phyloP scores from a whole-genome alignment of 2,797 vertebrate species.

The Enteromius mattozi region DNA sequence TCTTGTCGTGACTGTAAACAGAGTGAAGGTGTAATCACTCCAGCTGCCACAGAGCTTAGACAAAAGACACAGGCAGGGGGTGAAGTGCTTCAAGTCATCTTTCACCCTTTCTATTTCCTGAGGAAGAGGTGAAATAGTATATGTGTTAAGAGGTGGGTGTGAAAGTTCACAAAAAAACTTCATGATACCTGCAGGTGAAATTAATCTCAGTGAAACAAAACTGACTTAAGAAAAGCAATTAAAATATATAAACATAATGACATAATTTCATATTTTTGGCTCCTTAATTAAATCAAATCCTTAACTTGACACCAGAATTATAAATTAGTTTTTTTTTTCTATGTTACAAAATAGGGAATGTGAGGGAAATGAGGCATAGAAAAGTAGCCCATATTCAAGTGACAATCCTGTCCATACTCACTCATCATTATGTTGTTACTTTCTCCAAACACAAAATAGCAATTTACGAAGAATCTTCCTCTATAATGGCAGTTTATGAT shows the following conservation, averaged over 20 bases:
- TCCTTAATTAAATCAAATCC: background rate
- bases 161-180: slow-evolving; percentile 44
- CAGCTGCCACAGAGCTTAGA: slow-evolving; percentile 41
- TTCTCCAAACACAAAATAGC: background rate
- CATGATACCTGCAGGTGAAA: slow-evolving; percentile 23
- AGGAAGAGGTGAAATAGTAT: slow-evolving; percentile 34
- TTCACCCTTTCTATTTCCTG: slow-evolving; percentile 35
- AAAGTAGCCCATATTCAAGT: background rate
- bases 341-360: background rate
- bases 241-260: background rate
- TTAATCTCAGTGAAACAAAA: slow-evolving; percentile 18
- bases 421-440: background rate
- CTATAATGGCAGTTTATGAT: background rate
- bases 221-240: slow-evolving; percentile 12
- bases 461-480: background rate
- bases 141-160: slow-evolving; percentile 41
- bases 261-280: background rate
- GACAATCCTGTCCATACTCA: background rate
- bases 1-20: slow-evolving; percentile 41
- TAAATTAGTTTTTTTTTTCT: background rate
- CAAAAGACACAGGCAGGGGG: slow-evolving; percentile 36
- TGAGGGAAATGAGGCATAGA: slow-evolving; percentile 10
- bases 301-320: slow-evolving; percentile 57
- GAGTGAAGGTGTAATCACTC: slow-evolving; percentile 31
- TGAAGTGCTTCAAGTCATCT: slow-evolving; percentile 24